Evolutionary conservation across 2,888 invertebrate genomes (phyloP), one percentile per base, ranked within the genome.

Genomic region (Sepiola atlantica): DNA sequence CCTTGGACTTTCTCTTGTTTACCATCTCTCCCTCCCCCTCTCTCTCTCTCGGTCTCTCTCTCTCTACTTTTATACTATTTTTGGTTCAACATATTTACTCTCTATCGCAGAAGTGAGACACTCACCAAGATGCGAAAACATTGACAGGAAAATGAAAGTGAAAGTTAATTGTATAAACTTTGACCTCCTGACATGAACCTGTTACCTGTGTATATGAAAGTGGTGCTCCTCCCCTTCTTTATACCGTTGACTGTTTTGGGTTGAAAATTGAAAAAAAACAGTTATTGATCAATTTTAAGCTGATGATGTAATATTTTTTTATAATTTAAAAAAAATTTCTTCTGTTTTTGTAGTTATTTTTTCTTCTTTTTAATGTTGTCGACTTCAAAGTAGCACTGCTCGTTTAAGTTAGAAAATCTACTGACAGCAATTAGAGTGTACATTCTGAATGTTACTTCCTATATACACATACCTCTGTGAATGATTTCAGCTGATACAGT

Each of bases 201-300:
- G 61, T 61, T 61, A 61, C 61, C 61, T 61, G 61, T 61, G 24
- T 61, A 61, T 61, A 61, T 61, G 61, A n/a, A 77, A 77, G n/a
- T 77, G 77, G n/a, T 77, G 77, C 77, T 77, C 77, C 77, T 77
- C 77, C 77, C 77, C n/a, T 77, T 77, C 77, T n/a, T 77, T n/a
- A 77, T 77, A n/a, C n/a, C 12, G 77, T 77, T 77, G 77, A 77
- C 77, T 77, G n/a, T 77, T 77, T n/a, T 45, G 45, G 18, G 10
- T 77, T 77, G 77, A 77, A 77, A 77, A 77, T n/a, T n/a, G 77
- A n/a, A n/a, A 77, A n/a, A 77, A n/a, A 14, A 16, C n/a, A n/a
- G n/a, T 77, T 77, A 77, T 77, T 77, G 77, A 77, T 77, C n/a
- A 77, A n/a, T 77, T 77, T n/a, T 77, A n/a, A n/a, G 77, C 77